Evolutionary conservation across 2,113 vertebrate species (phyloP).

Genomic region (Xenopus borealis): DNA sequence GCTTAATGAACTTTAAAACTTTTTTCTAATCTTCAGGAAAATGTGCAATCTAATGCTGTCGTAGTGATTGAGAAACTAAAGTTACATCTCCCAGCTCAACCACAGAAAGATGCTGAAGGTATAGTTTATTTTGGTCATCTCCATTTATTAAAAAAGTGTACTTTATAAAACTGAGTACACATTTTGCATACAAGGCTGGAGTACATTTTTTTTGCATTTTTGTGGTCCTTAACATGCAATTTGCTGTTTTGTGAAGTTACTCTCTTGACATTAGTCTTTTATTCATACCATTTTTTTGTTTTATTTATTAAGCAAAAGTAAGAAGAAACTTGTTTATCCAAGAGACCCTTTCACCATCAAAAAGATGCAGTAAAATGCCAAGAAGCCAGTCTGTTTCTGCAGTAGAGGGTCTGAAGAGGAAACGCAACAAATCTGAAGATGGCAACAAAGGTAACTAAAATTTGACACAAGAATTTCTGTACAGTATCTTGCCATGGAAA

Average conservation of each 20-base stretch:
- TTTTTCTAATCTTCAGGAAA: constrained; percentile 59
- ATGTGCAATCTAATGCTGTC: constrained; percentile 38
- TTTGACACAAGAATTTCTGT: neutral
- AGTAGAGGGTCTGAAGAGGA: constrained; percentile 75
- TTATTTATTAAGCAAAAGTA: constrained; percentile 80
- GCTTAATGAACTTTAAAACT: too few relatives aligned
- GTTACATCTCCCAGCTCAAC: constrained; percentile 47
- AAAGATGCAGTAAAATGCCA: constrained; percentile 69
- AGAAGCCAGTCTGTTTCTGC: constrained; percentile 86
- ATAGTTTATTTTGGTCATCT: constrained; percentile 17
- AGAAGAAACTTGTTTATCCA: constrained; percentile 92
- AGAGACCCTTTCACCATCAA: constrained; percentile 69
- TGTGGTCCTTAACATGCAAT: too few relatives aligned
- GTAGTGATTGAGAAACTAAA: constrained; percentile 57
- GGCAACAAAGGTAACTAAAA: constrained; percentile 66
- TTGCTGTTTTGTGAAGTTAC: too few relatives aligned
- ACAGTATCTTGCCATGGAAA: too few relatives aligned
- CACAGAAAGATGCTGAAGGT: constrained; percentile 82
- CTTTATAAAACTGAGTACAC: too few relatives aligned
- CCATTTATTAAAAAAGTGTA: too few relatives aligned
- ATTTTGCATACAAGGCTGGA: too few relatives aligned
- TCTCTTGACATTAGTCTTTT: too few relatives aligned
- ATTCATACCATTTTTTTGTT: neutral
- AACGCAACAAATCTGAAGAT: constrained; percentile 51
- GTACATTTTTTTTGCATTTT: too few relatives aligned